Evolutionary conservation across 2,113 vertebrate species (phyloP), one percentile per base, ranked within the genome.

Genomic region (Corythornis madagascariensis): DNA sequence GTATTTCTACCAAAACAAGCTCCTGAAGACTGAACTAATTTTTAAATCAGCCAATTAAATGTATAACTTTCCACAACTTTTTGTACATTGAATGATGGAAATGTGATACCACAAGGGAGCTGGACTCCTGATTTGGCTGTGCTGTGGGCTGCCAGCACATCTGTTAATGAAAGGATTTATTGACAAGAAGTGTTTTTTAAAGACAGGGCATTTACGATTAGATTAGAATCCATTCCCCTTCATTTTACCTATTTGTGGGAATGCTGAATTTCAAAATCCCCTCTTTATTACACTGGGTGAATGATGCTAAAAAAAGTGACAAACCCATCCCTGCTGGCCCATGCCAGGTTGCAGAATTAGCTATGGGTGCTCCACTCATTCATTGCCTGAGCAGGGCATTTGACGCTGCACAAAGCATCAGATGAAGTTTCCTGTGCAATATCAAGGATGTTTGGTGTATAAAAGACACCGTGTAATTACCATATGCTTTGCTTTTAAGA

Each of bases 181-280:
- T 90, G 72, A 80, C 88, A 93, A 91, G 82, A 65, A 72, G 75
- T 29, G 26, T 35, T 91, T 91, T 96, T 89, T 89, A 22, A 90
- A 96, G 94, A 21, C 66, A 89, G 80, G 57, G 35, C 76, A 96
- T 93, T 93, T 94, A 91, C 95, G 96, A 96, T 87, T 96, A 88
- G 75, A 94, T 88, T 97, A 93, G 69, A 96, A 96, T 95, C 66
- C 59, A 85, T 93, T 93, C 73, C 55, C 78, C 92, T 97, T 97
- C 86, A 89, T 84, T 96, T 97, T 97, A 60, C 60, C 69, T 83
- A 71, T 73, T 40, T 10, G 13, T 28, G 11, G 71, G 61, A 95
- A 94, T 45, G 92, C 89, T 95, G 96, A 90, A 84, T 93, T 94
- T 87, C 82, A 93, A 95, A 80, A 84, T 33, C 61, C 45, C 16